phyloP scores from a whole-genome alignment of 2,888 invertebrate genomes.

The Hemithea aestivaria region DNA sequence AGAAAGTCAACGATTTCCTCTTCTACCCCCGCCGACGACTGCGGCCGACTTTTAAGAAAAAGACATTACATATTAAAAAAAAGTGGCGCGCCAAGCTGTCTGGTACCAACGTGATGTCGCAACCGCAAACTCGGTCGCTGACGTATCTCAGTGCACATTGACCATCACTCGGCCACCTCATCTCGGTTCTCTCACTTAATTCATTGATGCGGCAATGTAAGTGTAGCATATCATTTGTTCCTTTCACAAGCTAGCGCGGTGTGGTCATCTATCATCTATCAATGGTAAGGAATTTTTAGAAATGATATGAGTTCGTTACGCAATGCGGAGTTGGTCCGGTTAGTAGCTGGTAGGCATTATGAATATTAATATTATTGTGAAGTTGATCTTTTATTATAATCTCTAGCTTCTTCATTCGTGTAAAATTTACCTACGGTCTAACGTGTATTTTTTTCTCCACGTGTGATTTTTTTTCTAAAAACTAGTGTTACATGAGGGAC shows the following conservation, averaged over 20 bases:
- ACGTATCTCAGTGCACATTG: slow-evolving; percentile 35
- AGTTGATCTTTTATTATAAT: no score
- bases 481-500: no score
- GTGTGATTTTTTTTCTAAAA: no score
- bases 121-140: slow-evolving; percentile 41
- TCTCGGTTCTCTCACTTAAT: slow-evolving; percentile 16
- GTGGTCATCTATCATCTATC: slow-evolving; percentile 15
- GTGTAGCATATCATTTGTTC: slow-evolving; percentile 18
- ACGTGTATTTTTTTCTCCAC: no score
- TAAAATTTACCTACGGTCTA: no score
- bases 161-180: slow-evolving; percentile 32
- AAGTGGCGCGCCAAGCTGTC: slow-evolving; percentile 77
- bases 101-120: slow-evolving; percentile 52
- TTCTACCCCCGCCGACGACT: slow-evolving; percentile 46
- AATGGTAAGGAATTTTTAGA: slow-evolving; percentile 15
- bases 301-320: slow-evolving; percentile 7
- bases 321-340: background rate
- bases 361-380: no score
- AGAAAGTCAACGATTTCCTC: slow-evolving; percentile 66
- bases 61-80: slow-evolving; percentile 51
- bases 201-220: slow-evolving; percentile 36
- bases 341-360: no score
- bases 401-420: no score
- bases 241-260: slow-evolving; percentile 1
- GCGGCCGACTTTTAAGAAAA: slow-evolving; percentile 60